Conservation (phyloP, 2,888 invertebrate species). For the Physocephala rufipes region DNA sequence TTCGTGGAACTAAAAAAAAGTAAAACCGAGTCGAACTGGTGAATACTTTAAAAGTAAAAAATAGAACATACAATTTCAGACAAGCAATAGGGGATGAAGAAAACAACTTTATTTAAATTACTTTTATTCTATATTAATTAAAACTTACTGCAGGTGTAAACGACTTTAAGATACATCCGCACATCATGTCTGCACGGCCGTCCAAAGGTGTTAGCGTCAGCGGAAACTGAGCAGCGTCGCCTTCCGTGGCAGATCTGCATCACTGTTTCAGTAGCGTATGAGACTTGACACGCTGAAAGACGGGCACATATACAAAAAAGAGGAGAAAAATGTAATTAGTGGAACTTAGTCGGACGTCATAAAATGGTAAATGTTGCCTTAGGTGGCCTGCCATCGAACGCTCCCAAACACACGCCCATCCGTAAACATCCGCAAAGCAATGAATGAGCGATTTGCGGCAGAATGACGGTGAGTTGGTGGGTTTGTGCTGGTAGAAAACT, state of each 20-base stretch:
- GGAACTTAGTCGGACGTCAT: background rate
- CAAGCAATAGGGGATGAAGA: too few species aligned
- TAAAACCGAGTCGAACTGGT: too few species aligned
- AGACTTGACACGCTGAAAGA: constrained; percentile 80
- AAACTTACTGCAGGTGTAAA: constrained; percentile 85
- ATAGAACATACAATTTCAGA: too few species aligned
- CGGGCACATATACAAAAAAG: background rate
- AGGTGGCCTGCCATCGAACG: too few species aligned
- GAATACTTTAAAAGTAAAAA: too few species aligned
- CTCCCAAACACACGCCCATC: too few species aligned
- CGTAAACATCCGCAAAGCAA: too few species aligned
- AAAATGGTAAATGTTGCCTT: constrained; percentile 19
- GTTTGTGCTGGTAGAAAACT: too few species aligned
- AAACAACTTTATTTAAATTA: too few species aligned
- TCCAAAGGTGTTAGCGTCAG: constrained; percentile 84
- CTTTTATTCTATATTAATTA: background rate
- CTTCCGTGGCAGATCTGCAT: constrained; percentile 88
- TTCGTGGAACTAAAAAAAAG: constrained; percentile 78
- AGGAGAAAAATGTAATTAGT: constrained; percentile 15
- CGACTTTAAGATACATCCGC: constrained; percentile 85
- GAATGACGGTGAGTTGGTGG: constrained; percentile 10
- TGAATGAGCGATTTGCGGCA: background rate
- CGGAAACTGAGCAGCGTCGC: constrained; percentile 79
- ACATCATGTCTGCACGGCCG: constrained; percentile 83
- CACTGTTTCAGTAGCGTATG: constrained; percentile 90